phyloP scores from a whole-genome alignment of 2,888 invertebrate species.

The Epirrhoe alternata region DNA sequence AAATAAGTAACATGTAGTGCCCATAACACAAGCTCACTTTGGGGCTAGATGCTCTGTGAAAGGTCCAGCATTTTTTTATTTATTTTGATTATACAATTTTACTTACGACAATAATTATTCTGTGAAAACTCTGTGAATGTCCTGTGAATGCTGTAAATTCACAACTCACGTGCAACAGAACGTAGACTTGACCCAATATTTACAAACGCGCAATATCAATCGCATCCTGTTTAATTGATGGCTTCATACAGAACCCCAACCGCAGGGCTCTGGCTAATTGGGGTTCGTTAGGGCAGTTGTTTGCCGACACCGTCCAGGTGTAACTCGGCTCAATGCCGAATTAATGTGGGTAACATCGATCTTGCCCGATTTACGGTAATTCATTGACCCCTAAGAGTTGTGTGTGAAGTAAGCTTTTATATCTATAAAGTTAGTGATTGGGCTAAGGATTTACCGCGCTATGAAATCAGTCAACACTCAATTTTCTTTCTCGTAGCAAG shows the following conservation, averaged over 20 bases:
- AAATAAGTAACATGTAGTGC: too few relatives aligned
- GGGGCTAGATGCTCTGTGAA: too few relatives aligned
- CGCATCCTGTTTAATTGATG: constrained; percentile 37
- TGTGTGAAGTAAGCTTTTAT: constrained; percentile 2
- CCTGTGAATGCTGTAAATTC: too few relatives aligned
- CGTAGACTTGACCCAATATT: constrained; percentile 14
- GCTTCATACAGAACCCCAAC: constrained; percentile 35
- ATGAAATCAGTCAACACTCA: too few relatives aligned
- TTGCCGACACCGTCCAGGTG: constrained; percentile 49
- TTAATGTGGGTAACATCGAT: constrained; percentile 36
- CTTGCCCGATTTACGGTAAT: constrained; percentile 27
- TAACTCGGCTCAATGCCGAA: constrained; percentile 29
- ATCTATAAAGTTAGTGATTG: not conserved
- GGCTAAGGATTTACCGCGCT: too few relatives aligned
- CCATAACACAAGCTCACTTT: too few relatives aligned
- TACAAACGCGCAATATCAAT: constrained; percentile 23
- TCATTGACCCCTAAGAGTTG: constrained; percentile 24
- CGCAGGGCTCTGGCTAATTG: constrained; percentile 60
- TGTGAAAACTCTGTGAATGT: too few relatives aligned
- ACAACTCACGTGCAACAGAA: too few relatives aligned
- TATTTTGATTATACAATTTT: too few relatives aligned
- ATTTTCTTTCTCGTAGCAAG: too few relatives aligned
- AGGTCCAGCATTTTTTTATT: too few relatives aligned
- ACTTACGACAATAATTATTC: too few relatives aligned
- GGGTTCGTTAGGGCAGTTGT: constrained; percentile 74